Conservation (phyloP, 2,113 vertebrate genomes). For the Rafetus swinhoei region DNA sequence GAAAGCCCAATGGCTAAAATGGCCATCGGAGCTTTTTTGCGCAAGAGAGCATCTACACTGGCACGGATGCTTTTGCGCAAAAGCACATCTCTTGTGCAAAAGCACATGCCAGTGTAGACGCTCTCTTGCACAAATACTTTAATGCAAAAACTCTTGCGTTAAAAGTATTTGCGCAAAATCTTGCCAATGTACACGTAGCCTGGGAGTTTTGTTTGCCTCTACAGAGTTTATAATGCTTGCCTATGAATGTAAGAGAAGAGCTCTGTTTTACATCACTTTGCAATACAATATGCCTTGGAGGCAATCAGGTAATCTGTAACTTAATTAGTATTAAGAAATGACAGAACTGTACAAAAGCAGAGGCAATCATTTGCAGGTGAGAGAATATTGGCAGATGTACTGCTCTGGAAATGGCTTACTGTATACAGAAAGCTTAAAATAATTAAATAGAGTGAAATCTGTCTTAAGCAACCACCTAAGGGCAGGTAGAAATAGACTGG, state of each 20-base stretch:
- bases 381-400: background rate
- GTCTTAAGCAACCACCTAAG: background rate
- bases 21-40: too few species aligned
- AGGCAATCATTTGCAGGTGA: background rate
- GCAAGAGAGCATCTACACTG: too few species aligned
- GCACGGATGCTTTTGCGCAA: too few species aligned
- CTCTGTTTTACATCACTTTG: background rate
- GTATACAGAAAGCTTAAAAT: background rate
- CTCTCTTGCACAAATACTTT: too few species aligned
- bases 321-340: fast-evolving
- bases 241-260: background rate
- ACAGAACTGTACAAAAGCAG: fast-evolving
- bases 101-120: too few species aligned
- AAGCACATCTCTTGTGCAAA: too few species aligned
- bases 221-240: background rate
- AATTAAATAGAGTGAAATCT: background rate
- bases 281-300: background rate
- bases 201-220: background rate
- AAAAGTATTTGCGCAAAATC: too few species aligned
- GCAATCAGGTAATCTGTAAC: background rate
- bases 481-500: background rate
- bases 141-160: too few species aligned
- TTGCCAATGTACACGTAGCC: too few species aligned
- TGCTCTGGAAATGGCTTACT: fast-evolving
- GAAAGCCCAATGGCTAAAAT: too few species aligned